Evolutionary conservation across 2,888 invertebrate genomes (phyloP), one percentile per base, ranked within the genome.

Genomic region (Andrena marginata): DNA sequence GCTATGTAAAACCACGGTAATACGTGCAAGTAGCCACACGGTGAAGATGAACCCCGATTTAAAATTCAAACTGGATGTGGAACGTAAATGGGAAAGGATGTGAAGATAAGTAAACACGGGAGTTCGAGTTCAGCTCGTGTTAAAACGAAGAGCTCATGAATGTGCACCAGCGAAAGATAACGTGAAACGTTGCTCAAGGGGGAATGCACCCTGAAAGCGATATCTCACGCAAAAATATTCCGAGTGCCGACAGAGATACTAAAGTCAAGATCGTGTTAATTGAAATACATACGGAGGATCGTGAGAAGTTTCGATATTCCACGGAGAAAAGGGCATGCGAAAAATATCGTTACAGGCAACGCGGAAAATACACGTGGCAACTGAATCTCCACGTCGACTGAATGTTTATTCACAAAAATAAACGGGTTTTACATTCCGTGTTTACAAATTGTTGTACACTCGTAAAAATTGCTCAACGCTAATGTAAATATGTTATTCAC

Each of bases 121-220:
- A 51, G 63, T 64, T 72, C 26, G 64, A 51, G 35, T 64, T 8
- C 35, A 10, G 63, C 33, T 51, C 49, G 63, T 23, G 59, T 42
- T 65, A 29, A 65, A 23, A 42, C 42, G 59, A 70, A 59, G 26
- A 42, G 63, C 35, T 72, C 72, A 72, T 72, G 72, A 72, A 72
- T 72, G 72, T 64, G 72, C 63, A 54, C 54, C 26, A 6, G 29
- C 29, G 26, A 29, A 54, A 54, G 54, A 64, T 20, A 20, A 64
- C 51, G 64, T 29, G 35, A 54, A 54, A 72, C 54, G 23, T 13
- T 33, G 49, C 5, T 33, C 31, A 51, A 35, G 33, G 16, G 48
- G 29, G 31, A 48, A 42, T 10, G 42, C n/a, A 48, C 56, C n/a
- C 8, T n/a, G 29, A 4, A 23, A 33, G 31, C 1, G 33, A 26